A percentile compares a stretch with the other conserved stretches of the same genome.
Conservation (phyloP, 2,797 vertebrate species). For the Thaleichthys pacificus region DNA sequence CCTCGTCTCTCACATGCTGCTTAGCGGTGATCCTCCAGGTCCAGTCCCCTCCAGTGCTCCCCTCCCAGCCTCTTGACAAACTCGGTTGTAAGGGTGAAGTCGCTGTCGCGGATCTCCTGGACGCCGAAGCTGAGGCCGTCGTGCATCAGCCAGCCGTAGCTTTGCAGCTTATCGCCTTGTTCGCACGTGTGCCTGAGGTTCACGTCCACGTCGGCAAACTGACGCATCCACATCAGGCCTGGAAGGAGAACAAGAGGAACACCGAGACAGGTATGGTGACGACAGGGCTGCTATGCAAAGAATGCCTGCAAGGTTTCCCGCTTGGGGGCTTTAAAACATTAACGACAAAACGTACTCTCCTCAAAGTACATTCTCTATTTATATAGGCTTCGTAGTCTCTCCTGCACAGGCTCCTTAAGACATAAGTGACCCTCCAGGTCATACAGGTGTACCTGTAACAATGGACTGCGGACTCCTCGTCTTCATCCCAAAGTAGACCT, state of each 20-base stretch:
- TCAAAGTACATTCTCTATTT: background rate
- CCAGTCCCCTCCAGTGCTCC: conserved; percentile 92
- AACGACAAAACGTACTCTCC: background rate
- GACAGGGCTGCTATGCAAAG: too few relatives aligned
- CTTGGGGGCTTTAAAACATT: background rate
- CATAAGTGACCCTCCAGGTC: background rate
- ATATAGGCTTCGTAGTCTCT: background rate
- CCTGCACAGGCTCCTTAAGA: background rate
- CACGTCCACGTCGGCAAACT: conserved; percentile 76
- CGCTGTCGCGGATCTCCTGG: conserved; percentile 85
- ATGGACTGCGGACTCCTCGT: conserved; percentile 84
- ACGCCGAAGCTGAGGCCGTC: conserved; percentile 89
- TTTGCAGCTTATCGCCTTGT: conserved; percentile 81
- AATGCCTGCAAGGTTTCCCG: background rate
- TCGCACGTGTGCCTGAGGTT: conserved; percentile 90
- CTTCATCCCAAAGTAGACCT: conserved; percentile 97
- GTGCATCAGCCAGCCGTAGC: conserved; percentile 92
- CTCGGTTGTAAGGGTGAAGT: conserved; percentile 84
- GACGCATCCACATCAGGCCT: conserved; percentile 96
- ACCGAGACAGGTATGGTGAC: too few relatives aligned
- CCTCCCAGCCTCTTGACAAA: conserved; percentile 90
- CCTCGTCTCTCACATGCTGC: conserved; percentile 74
- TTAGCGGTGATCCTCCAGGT: conserved; percentile 90
- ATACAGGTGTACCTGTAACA: conserved; percentile 77
- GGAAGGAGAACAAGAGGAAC: background rate